Conservation (phyloP, 2,797 vertebrate genomes). For the Aythya fuligula region DNA sequence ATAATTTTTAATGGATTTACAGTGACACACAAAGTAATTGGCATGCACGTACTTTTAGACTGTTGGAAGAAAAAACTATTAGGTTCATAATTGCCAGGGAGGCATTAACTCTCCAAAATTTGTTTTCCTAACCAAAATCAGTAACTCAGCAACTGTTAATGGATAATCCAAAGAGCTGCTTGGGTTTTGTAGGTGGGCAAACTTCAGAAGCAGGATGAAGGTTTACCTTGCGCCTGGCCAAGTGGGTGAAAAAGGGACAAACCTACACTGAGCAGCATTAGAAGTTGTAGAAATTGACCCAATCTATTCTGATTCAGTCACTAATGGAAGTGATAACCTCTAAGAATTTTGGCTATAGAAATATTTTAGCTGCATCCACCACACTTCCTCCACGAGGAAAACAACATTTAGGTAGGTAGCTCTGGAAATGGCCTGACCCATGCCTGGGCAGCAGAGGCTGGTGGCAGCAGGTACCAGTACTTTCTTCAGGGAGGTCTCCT, state of each 20-base stretch:
- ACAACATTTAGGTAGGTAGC: background rate
- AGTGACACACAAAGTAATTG: background rate
- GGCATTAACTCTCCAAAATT: background rate
- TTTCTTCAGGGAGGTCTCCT: too few species aligned
- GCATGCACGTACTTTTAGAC: background rate
- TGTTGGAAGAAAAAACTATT: background rate
- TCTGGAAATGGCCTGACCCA: too few species aligned
- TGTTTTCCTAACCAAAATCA: background rate
- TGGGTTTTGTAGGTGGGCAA: background rate
- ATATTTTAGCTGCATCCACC: background rate
- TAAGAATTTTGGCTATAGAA: background rate
- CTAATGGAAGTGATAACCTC: fast-evolving
- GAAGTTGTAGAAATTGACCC: background rate
- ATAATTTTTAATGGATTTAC: background rate
- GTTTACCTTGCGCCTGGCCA: background rate
- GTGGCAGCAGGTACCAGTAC: too few species aligned
- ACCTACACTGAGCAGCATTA: background rate
- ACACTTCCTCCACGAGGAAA: background rate
- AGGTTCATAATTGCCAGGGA: background rate
- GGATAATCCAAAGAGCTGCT: background rate
- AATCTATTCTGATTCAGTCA: background rate
- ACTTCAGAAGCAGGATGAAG: background rate
- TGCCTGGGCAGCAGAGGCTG: too few species aligned
- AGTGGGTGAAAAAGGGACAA: background rate
- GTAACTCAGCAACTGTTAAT: background rate